Percentiles rank a stretch among this genome's conserved stretches.
Evolutionary conservation across 2,797 vertebrate genomes (phyloP).

Genomic region (Onychomys torridus): DNA sequence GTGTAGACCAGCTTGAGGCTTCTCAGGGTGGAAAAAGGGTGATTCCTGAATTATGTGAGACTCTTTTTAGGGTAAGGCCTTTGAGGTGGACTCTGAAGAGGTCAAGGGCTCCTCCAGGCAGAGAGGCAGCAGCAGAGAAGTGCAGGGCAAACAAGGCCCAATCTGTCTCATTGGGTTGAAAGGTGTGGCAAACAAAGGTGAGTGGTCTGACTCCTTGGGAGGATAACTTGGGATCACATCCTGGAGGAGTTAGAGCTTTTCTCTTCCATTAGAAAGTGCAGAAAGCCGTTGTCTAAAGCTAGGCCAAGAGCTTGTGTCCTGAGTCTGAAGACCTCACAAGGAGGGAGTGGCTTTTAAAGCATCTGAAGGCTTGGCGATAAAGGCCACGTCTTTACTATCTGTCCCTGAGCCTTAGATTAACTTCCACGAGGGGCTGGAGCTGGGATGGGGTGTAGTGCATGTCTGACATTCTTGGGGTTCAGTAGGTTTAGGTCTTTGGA

Average conservation of each 20-base stretch:
- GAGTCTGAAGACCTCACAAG: background rate
- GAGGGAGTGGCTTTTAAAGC: background rate
- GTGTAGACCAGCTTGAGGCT: background rate
- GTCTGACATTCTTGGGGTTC: background rate
- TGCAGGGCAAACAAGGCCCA: background rate
- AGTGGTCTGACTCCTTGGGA: background rate
- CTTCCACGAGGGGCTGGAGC: background rate
- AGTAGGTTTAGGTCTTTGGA: background rate
- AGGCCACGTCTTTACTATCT: background rate
- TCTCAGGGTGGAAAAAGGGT: background rate
- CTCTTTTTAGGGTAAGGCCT: background rate
- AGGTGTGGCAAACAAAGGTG: background rate
- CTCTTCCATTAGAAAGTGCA: background rate
- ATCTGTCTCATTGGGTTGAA: background rate
- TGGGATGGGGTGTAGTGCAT: background rate
- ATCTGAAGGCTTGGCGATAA: background rate
- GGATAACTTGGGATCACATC: background rate
- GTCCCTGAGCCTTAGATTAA: background rate
- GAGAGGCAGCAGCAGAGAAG: background rate
- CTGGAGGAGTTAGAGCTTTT: background rate
- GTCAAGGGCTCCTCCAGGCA: background rate
- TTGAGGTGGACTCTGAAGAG: background rate
- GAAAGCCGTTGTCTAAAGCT: background rate
- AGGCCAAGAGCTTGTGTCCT: background rate
- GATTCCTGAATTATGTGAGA: background rate